phyloP scores from a whole-genome alignment of 2,113 vertebrate species.

The Recurvirostra avosetta region DNA sequence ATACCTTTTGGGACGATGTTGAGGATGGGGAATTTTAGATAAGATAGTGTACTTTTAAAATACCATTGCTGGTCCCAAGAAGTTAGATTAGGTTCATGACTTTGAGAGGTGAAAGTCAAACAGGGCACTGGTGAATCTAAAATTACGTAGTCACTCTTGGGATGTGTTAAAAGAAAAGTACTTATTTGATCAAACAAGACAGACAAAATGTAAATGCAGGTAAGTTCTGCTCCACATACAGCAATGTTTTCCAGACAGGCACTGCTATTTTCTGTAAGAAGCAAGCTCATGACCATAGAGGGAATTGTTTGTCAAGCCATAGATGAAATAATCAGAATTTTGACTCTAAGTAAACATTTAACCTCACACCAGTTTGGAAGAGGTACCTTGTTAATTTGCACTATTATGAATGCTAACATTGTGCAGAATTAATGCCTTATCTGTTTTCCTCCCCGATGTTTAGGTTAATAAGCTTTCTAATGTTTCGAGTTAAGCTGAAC shows the following conservation, averaged over 20 bases:
- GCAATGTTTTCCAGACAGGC: conserved; percentile 15
- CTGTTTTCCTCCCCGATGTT: conserved; percentile 63
- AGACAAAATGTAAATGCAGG: background rate
- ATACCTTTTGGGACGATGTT: conserved; percentile 31
- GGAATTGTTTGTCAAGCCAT: conserved; percentile 73
- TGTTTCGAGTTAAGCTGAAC: conserved; percentile 70
- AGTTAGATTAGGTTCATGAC: background rate
- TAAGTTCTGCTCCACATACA: background rate
- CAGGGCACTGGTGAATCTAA: conserved; percentile 2
- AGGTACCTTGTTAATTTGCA: conserved; percentile 78
- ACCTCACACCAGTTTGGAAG: conserved; percentile 49
- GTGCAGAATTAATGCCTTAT: conserved; percentile 80
- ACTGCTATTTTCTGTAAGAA: background rate
- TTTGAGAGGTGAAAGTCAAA: conserved; percentile 11
- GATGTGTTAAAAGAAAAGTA: background rate
- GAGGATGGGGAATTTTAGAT: conserved; percentile 17
- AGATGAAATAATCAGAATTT: conserved; percentile 60
- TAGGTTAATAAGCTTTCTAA: conserved; percentile 78
- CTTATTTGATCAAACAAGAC: background rate
- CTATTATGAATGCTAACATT: conserved; percentile 68
- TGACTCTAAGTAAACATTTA: conserved; percentile 52
- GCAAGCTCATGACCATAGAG: background rate
- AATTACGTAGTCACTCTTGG: background rate
- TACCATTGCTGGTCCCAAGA: conserved; percentile 13
- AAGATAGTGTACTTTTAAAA: background rate